phyloP scores from a whole-genome alignment of 2,113 vertebrate species.

The Notothenia coriiceps region DNA sequence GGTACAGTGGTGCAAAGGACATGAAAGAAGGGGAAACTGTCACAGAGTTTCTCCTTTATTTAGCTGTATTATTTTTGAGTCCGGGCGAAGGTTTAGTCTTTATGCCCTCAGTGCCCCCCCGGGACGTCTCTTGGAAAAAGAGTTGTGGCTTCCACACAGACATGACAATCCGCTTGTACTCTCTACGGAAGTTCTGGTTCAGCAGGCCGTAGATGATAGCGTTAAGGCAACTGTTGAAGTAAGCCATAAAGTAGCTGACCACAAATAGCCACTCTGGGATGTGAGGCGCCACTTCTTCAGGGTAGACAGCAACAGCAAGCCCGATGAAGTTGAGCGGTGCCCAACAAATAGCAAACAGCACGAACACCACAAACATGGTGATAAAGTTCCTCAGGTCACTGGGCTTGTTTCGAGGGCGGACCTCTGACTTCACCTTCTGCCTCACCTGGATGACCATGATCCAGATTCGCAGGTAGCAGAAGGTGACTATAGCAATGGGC shows the following conservation, averaged over 20 bases:
- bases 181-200: conserved; percentile 61
- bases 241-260: conserved; percentile 65
- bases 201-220: conserved; percentile 58
- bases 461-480: conserved; percentile 61
- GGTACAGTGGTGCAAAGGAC: neutral
- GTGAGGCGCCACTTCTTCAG: conserved; percentile 25
- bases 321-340: conserved; percentile 56
- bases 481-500: conserved; percentile 54
- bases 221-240: conserved; percentile 66
- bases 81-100: conserved; percentile 55
- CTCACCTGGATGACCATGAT: conserved; percentile 61
- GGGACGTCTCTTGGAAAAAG: conserved; percentile 56
- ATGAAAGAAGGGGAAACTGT: neutral
- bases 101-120: conserved; percentile 49
- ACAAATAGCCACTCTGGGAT: conserved; percentile 60
- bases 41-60: conserved; percentile 47
- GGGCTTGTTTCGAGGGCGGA: conserved; percentile 42
- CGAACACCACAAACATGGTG: conserved; percentile 60
- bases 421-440: conserved; percentile 45
- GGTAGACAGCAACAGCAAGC: conserved; percentile 40
- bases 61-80: conserved; percentile 56
- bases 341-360: conserved; percentile 60
- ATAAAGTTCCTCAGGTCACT: conserved; percentile 58
- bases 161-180: conserved; percentile 55
- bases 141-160: conserved; percentile 54